A percentile compares a stretch with the other conserved stretches of the same genome.
These are phyloP conservation scores for Passer domesticus DNA, from an alignment of 2,113 vertebrate genomes.

Conservation along the genomic window DNA sequence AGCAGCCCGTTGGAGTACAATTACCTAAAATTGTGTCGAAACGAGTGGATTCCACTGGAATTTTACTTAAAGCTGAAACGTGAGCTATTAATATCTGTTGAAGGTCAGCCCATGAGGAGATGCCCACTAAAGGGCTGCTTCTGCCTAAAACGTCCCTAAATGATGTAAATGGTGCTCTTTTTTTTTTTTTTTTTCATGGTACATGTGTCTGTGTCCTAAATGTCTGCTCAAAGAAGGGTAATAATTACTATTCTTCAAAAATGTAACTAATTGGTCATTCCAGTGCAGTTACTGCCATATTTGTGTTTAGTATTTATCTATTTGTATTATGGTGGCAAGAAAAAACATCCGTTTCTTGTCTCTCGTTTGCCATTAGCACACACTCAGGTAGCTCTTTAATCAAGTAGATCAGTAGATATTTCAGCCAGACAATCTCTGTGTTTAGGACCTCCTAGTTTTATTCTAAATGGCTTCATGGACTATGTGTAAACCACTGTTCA, in stretches of 20 bases:
- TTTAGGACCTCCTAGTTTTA: background rate
- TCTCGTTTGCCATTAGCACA: background rate
- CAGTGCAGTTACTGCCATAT: background rate
- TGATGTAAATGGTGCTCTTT: background rate
- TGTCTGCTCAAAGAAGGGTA: background rate
- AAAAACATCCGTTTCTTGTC: background rate
- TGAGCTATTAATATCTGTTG: rapidly evolving
- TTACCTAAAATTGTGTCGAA: background rate
- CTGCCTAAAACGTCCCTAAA: background rate
- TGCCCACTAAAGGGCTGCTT: background rate
- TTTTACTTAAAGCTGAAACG: background rate
- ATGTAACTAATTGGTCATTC: background rate
- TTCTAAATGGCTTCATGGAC: background rate
- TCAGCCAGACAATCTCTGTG: background rate
- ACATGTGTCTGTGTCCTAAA: background rate
- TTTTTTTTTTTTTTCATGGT: background rate
- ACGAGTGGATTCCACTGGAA: rapidly evolving
- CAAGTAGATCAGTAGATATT: background rate
- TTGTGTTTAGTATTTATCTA: background rate
- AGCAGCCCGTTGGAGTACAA: rapidly evolving
- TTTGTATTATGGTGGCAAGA: background rate
- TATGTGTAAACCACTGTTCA: background rate
- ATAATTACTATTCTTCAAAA: background rate
- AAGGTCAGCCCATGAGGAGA: background rate
- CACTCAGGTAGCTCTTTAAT: background rate